phyloP scores from a whole-genome alignment of 1,140 invertebrate genomes.

The Berghia stephanieae region DNA sequence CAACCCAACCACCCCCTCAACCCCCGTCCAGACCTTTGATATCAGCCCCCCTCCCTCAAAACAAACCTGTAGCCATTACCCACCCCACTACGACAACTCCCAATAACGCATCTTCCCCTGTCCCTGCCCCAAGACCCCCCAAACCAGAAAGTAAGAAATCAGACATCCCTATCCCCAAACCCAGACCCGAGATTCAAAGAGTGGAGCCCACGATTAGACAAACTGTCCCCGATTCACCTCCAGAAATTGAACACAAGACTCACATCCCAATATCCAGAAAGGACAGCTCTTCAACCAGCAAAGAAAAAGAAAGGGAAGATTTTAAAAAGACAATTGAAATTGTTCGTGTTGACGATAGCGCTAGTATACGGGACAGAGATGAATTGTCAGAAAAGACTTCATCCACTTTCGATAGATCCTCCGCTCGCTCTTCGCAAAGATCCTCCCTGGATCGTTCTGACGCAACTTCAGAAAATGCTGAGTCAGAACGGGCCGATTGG shows the following conservation, averaged over 20 bases:
- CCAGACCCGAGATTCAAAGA: slow-evolving; percentile 52
- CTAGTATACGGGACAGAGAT: background rate
- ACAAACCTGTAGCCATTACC: slow-evolving; percentile 13
- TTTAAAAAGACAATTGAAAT: slow-evolving; percentile 42
- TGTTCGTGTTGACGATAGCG: slow-evolving; percentile 31
- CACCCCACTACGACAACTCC: slow-evolving; percentile 1
- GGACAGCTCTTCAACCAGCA: slow-evolving; percentile 24
- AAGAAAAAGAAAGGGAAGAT: slow-evolving; percentile 32
- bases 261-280: slow-evolving; percentile 32
- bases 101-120: slow-evolving; percentile 31
- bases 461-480: slow-evolving; percentile 20
- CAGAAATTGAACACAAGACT: slow-evolving; percentile 26
- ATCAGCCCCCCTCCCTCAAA: slow-evolving; percentile 31
- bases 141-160: slow-evolving; percentile 35
- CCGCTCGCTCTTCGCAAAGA: slow-evolving; percentile 20
- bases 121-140: slow-evolving; percentile 38
- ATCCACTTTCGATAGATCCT: slow-evolving; percentile 26
- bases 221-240: slow-evolving; percentile 12
- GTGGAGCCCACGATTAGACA: slow-evolving; percentile 50
- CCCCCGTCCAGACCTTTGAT: background rate
- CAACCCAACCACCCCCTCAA: background rate
- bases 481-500: slow-evolving; percentile 10
- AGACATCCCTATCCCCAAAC: slow-evolving; percentile 54
- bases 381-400: slow-evolving; percentile 12
- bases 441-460: slow-evolving; percentile 24